Percentiles rank a stretch among this genome's conserved stretches.
Evolutionary conservation across 2,797 vertebrate genomes (phyloP).

Genomic region (Cryptoblepharus egeriae): DNA sequence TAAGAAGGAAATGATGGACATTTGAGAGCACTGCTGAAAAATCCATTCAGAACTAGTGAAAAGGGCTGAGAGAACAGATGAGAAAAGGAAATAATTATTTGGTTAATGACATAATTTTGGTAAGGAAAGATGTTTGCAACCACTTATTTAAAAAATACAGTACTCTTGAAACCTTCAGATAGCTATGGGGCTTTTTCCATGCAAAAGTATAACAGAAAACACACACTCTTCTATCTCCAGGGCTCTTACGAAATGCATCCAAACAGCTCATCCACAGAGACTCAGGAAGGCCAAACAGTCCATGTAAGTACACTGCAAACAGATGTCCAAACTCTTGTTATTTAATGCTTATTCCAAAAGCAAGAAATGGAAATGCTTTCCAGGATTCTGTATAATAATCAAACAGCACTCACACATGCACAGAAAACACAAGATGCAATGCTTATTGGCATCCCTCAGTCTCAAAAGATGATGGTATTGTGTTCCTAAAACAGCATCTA

Average conservation of each 20-base stretch:
- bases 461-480: too few species aligned
- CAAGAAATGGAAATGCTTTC: not conserved
- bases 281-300: slow-evolving; percentile 1
- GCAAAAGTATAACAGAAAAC: not conserved
- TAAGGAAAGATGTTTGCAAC: not conserved
- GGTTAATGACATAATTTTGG: not conserved
- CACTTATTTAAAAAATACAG: not conserved
- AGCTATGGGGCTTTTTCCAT: not conserved
- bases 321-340: slow-evolving; percentile 5
- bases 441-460: too few species aligned
- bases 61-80: not conserved
- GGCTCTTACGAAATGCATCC: too few species aligned
- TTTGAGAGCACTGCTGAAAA: not conserved
- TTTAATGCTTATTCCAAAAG: slow-evolving; percentile 11
- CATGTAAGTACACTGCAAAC: slow-evolving; percentile 8
- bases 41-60: not conserved
- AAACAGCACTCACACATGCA: not conserved
- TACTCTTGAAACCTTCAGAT: rapidly evolving
- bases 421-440: not conserved
- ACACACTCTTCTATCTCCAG: too few species aligned
- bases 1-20: not conserved
- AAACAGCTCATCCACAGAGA: not conserved
- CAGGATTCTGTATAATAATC: not conserved
- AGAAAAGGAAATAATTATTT: not conserved
- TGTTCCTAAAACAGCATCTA: too few species aligned